A percentile compares a stretch with the other conserved stretches of the same genome.
phyloP scores from a whole-genome alignment of 2,888 invertebrate species.

The Tiliacea citrago region DNA sequence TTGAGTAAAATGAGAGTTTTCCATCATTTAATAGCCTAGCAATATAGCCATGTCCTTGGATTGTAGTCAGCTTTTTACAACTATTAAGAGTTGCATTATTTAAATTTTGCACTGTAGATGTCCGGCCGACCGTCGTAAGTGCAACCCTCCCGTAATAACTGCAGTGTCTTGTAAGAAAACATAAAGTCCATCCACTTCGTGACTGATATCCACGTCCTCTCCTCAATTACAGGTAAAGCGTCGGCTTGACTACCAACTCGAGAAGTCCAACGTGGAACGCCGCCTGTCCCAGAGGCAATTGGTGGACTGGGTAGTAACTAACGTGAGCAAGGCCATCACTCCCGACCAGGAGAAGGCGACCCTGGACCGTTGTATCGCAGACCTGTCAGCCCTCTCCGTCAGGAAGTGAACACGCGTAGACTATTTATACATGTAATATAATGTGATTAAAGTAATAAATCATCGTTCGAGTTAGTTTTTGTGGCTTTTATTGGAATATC shows the following conservation, averaged over 20 bases:
- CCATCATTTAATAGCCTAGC: not conserved
- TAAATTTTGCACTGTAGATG: not conserved
- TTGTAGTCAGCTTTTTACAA: not conserved
- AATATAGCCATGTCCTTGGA: not conserved
- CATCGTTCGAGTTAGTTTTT: slow-evolving; percentile 63
- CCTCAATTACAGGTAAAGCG: slow-evolving; percentile 92
- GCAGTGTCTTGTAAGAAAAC: not conserved
- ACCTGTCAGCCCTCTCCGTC: slow-evolving; percentile 94
- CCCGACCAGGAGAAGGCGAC: slow-evolving; percentile 98
- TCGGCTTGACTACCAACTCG: slow-evolving; percentile 98
- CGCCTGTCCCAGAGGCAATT: slow-evolving; percentile 97
- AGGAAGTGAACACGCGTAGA: slow-evolving; percentile 73
- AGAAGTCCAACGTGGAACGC: slow-evolving; percentile 95
- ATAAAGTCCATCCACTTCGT: not conserved
- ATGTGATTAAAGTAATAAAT: slow-evolving; percentile 70
- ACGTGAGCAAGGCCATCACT: slow-evolving; percentile 96
- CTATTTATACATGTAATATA: slow-evolving; percentile 67
- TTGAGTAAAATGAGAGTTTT: not conserved
- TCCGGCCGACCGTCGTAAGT: too few species aligned
- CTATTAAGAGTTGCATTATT: not conserved
- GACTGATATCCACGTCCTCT: not conserved
- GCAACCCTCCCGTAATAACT: not conserved
- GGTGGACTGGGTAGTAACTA: slow-evolving; percentile 97
- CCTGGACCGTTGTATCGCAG: slow-evolving; percentile 96
- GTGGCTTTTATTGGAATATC: not conserved